Conservation (phyloP, 1,140 invertebrate genomes). For the Lepidurus couesii region DNA sequence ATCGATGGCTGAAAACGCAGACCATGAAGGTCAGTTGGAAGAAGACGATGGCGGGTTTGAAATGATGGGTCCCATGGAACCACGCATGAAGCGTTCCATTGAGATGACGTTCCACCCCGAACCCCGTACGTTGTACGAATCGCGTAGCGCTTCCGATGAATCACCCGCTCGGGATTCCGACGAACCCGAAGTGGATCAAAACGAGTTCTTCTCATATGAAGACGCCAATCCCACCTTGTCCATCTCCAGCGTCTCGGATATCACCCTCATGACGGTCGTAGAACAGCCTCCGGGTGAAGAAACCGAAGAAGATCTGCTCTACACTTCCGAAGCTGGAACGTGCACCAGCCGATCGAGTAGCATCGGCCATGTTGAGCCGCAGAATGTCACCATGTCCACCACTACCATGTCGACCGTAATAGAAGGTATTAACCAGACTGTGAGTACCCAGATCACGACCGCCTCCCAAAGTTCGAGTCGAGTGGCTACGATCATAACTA, state of each 20-base stretch:
- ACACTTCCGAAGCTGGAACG: constrained; percentile 34
- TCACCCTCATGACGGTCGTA: constrained; percentile 23
- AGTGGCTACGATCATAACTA: constrained; percentile 40
- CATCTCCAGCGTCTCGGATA: constrained; percentile 38
- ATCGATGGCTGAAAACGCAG: constrained; percentile 40
- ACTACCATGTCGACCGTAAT: constrained; percentile 50
- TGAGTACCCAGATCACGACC: constrained; percentile 54
- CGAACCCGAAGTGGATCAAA: constrained; percentile 51
- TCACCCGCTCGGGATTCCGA: constrained; percentile 42
- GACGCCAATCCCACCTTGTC: constrained; percentile 11
- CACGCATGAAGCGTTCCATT: constrained; percentile 72
- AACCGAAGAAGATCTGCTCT: constrained; percentile 30
- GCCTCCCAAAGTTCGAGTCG: constrained; percentile 42
- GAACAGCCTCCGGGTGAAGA: not conserved
- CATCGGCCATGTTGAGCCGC: constrained; percentile 30
- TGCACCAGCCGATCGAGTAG: constrained; percentile 33
- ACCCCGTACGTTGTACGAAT: constrained; percentile 45
- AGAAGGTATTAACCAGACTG: constrained; percentile 48
- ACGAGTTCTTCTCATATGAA: constrained; percentile 31
- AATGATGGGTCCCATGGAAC: constrained; percentile 28
- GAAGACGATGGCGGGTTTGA: constrained; percentile 26
- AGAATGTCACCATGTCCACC: constrained; percentile 44
- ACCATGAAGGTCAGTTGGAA: constrained; percentile 42
- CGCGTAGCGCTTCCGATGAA: constrained; percentile 39
- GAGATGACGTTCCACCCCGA: constrained; percentile 83